Evolutionary conservation across 1,140 invertebrate genomes (phyloP).

Genomic region (Bombus superbus): DNA sequence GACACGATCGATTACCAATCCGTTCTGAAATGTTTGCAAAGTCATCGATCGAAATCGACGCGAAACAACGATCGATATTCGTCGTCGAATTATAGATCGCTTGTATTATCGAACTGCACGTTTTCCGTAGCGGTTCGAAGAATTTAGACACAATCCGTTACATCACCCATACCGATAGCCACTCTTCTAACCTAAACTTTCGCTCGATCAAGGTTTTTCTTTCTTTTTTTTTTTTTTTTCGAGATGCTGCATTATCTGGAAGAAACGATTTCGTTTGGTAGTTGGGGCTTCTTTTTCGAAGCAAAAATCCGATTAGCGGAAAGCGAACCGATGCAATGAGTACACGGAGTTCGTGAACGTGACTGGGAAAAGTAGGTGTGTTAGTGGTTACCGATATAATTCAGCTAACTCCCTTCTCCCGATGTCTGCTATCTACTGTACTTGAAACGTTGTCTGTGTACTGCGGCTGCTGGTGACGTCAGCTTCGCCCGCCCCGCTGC

Average conservation of each 20-base stretch:
- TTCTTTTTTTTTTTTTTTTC: neutral
- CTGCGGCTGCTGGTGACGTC: slow-evolving; percentile 22
- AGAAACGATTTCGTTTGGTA: slow-evolving; percentile 57
- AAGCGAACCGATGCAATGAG: slow-evolving; percentile 37
- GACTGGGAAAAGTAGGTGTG: slow-evolving; percentile 54
- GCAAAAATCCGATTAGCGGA: slow-evolving; percentile 70
- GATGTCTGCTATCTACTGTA: slow-evolving; percentile 20
- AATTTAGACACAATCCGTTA: slow-evolving; percentile 47
- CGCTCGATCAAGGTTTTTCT: neutral
- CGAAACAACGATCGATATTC: neutral
- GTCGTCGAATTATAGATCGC: slow-evolving; percentile 29
- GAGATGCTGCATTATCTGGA: slow-evolving; percentile 54
- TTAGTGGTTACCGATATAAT: slow-evolving; percentile 57
- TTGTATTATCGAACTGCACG: slow-evolving; percentile 41
- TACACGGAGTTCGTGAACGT: slow-evolving; percentile 49
- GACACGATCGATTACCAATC: too few relatives aligned
- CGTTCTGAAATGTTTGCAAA: too few relatives aligned
- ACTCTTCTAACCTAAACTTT: slow-evolving; percentile 1
- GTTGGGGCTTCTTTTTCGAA: slow-evolving; percentile 26
- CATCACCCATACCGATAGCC: neutral
- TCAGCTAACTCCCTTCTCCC: slow-evolving; percentile 16
- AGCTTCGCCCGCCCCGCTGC: neutral
- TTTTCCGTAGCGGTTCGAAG: neutral
- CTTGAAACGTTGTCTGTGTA: slow-evolving; percentile 31
- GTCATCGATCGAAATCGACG: neutral